These are phyloP conservation scores for Graphium colonna DNA, from an alignment of 2,888 invertebrate genomes.

Conservation along the genomic window DNA sequence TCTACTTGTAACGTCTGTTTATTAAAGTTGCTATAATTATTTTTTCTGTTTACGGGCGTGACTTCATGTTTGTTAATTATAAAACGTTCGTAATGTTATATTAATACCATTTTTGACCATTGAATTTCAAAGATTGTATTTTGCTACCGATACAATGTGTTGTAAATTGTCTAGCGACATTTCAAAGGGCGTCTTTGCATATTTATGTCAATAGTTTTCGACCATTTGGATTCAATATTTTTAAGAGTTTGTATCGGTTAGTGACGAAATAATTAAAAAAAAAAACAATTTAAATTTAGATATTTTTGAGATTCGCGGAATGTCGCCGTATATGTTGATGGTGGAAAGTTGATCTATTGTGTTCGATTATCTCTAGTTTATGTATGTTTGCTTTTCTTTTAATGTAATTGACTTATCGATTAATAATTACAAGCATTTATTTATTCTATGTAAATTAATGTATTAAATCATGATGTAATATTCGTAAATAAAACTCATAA, in stretches of 20 bases:
- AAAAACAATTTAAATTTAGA: too few species aligned
- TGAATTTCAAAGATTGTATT: neutral
- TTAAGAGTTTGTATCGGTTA: slow-evolving; percentile 12
- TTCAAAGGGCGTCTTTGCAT: neutral
- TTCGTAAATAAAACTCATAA: slow-evolving; percentile 71
- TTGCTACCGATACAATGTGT: slow-evolving; percentile 2
- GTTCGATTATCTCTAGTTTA: slow-evolving; percentile 34
- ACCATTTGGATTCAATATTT: too few species aligned
- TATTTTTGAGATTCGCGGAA: slow-evolving; percentile 2
- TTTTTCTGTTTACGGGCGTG: neutral
- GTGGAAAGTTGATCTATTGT: slow-evolving; percentile 9
- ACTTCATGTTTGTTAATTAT: neutral
- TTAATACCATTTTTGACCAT: neutral
- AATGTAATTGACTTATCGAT: slow-evolving; percentile 53
- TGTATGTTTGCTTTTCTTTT: slow-evolving; percentile 48
- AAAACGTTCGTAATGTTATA: neutral
- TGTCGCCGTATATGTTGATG: slow-evolving; percentile 8
- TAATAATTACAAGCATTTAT: slow-evolving; percentile 69
- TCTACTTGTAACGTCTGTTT: neutral
- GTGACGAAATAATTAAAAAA: slow-evolving; percentile 3
- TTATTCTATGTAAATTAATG: slow-evolving; percentile 72
- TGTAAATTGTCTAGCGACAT: too few species aligned
- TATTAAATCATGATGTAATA: slow-evolving; percentile 72
- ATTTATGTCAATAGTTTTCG: too few species aligned
- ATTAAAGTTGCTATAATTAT: neutral